These are phyloP conservation scores for Acleris laterana DNA, from an alignment of 2,888 invertebrate genomes.

Conservation along the genomic window DNA sequence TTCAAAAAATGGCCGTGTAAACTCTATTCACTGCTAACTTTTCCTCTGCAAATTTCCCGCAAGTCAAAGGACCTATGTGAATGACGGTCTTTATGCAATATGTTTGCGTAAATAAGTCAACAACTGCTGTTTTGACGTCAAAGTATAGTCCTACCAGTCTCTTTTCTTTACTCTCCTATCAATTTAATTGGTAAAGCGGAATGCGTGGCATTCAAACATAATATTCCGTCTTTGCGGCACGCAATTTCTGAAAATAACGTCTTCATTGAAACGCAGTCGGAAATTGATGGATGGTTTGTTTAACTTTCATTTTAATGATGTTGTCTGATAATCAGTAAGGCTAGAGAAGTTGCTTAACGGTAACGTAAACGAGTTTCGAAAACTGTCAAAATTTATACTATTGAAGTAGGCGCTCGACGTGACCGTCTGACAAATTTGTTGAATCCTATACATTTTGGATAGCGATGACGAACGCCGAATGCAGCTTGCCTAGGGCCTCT, in stretches of 20 bases:
- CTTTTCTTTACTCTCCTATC: conserved; percentile 7
- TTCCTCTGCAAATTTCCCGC: conserved; percentile 6
- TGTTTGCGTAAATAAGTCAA: conserved; percentile 5
- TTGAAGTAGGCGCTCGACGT: too few species aligned
- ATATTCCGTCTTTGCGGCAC: conserved; percentile 4
- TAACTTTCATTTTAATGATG: too few species aligned
- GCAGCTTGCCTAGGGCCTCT: too few species aligned
- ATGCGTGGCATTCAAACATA: not conserved
- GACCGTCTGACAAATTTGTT: too few species aligned
- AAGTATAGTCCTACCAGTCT: not conserved
- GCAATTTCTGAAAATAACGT: not conserved
- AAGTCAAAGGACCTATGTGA: conserved; percentile 8
- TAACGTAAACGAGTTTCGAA: too few species aligned
- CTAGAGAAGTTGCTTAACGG: too few species aligned
- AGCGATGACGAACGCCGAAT: too few species aligned
- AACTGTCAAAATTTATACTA: too few species aligned
- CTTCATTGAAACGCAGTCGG: not conserved
- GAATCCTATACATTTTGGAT: too few species aligned
- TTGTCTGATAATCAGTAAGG: too few species aligned
- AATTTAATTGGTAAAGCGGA: not conserved
- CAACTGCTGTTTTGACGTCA: not conserved
- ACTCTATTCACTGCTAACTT: conserved; percentile 13
- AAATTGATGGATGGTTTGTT: not conserved
- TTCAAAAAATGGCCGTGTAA: not conserved
- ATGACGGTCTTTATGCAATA: conserved; percentile 5